Base-by-base conservation (phyloP, 2,888 invertebrate species). In the Formica aserva region DNA sequence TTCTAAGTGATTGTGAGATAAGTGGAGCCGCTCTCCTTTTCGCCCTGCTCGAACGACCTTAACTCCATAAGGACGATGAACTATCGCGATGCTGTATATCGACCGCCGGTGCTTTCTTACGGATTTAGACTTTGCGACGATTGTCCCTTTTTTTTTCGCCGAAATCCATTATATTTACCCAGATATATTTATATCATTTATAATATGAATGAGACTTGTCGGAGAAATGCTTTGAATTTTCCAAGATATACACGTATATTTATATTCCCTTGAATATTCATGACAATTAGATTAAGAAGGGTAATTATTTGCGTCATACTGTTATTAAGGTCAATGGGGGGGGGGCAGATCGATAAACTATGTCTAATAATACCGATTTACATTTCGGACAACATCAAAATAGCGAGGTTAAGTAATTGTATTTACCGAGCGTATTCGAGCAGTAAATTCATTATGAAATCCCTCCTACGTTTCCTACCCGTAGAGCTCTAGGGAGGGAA, bases 1-100 rank as follows among this genome's bases (percentile, higher is more conserved):
- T 89, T 91, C 87, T 88, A 91, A 91, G 87, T 88, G 91, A 91
- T 91, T 90, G 91, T 80, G 83, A 85, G 91, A 91, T 91, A 91
- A 91, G 91, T 88, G 89, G 88, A 87, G 87, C 84, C 85, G 82
- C 74, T 90, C 74, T 90, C 85, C 84, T 86, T 83, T 85, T 85
- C 88, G 82, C 85, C 87, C 75, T 76, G 55, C 76, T 55, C 55
- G 67, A 75, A 57, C 82, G 83, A 80, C 69, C 63, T 62, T 84
- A 82, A 78, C 74, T 74, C 82, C 55, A 60, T 69, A 62, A 82
- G 69, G 72, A 74, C 74, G 84, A 78, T 78, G 78, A 78, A 78
- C 78, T 78, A 78, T 78, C 71, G 71, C 45, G 72, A 52, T 52
- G 72, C 32, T 71, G 60, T 62, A 78, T 71, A 78, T 78, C 60